Base-by-base conservation (phyloP, 2,888 invertebrate genomes). In the Sphinx pinastri region DNA sequence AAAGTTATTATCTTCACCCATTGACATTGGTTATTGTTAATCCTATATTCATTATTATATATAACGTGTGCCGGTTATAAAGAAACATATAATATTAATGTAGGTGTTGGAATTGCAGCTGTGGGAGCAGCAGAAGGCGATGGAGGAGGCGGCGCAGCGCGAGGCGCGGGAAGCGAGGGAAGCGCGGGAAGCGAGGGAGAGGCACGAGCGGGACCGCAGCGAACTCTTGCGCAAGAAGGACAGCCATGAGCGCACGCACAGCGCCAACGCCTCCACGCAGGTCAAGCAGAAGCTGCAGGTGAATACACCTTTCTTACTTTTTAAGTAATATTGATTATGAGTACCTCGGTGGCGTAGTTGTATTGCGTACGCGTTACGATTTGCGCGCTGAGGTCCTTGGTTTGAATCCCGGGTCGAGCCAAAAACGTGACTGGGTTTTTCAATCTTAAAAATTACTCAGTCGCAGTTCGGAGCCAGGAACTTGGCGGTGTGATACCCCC, bases 241-340 rank as follows among this genome's bases (percentile, higher is more conserved):
- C 90, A 98, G 98, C 89, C 97, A 97, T 86, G 98, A 98, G 89
- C 55, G 55, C 19, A 55, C 55, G 55, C 98, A 98, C 94, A 98
- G 98, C 93, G 99, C 99, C 71, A 97, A 98, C 84, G 99, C 99
- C 76, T 99, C 99, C 76, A 97, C 98, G 31, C 99, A 99, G 93
- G 99, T 99, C 85, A 99, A 99, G 90, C 98, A 98, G 94, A 98
- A 98, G 85, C 95, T 99, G 81, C 98, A 98, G 95, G 98, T 97
- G 59, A n/a, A 11, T 54, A 67, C 67, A 38, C 49, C 6, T 31
- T 54, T 38, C 6, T 38, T 67, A 52, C n/a, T 38, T 8, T 38
- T 38, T 38, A 38, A 38, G 38, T 38, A 38, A 38, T 38, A 38
- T 38, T 38, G 38, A 38, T 38, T 6, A 38, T 38, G 6, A 38